phyloP scores from a whole-genome alignment of 2,113 vertebrate genomes.

The Pagrus major region DNA sequence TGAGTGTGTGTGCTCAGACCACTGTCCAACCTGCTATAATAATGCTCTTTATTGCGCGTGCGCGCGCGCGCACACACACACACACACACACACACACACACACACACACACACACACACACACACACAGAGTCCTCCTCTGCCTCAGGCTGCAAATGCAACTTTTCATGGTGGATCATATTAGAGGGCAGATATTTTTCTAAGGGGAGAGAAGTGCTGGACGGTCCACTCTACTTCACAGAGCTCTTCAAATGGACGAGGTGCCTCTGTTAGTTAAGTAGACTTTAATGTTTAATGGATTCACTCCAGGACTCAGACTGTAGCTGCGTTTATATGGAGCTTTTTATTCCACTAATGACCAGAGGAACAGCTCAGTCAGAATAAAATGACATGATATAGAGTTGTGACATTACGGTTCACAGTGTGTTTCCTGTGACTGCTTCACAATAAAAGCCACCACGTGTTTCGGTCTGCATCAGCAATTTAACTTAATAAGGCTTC shows the following conservation, averaged over 20 bases:
- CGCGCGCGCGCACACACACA: background rate
- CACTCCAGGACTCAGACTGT: background rate
- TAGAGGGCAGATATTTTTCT: constrained; percentile 24
- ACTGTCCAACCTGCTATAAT: constrained; percentile 9
- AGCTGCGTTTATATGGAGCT: constrained; percentile 12
- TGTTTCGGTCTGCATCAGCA: no score
- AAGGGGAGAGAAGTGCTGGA: constrained; percentile 26
- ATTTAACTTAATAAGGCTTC: no score
- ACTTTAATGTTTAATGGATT: constrained; percentile 19
- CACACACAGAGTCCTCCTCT: background rate
- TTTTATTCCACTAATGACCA: constrained; percentile 39
- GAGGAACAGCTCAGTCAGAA: background rate
- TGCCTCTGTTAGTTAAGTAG: constrained; percentile 16
- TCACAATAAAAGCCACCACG: background rate
- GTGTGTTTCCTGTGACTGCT: background rate
- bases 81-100: constrained; percentile 1
- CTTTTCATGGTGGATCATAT: constrained; percentile 42
- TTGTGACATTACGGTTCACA: background rate
- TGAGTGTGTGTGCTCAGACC: constrained; percentile 2
- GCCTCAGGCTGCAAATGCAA: constrained; percentile 51
- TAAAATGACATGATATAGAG: background rate
- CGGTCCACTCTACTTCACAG: constrained; percentile 8
- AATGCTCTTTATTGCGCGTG: background rate
- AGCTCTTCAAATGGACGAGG: constrained; percentile 35
- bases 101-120: background rate